A percentile compares a stretch with the other conserved stretches of the same genome.
These are phyloP conservation scores for Leptoclinus maculatus DNA, from an alignment of 2,797 vertebrate genomes.

Conservation along the genomic window DNA sequence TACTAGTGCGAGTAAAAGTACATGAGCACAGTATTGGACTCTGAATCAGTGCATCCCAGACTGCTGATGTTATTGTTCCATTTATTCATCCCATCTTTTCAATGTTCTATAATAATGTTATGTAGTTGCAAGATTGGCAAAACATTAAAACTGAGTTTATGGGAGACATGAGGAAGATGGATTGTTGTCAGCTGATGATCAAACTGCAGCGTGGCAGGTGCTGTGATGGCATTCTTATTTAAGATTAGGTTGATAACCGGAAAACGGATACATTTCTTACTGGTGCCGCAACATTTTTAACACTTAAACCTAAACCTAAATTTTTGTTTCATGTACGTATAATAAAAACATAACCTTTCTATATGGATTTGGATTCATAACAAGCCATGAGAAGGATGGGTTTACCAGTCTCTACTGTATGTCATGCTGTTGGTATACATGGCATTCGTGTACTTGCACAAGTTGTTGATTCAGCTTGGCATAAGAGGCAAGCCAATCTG, in stretches of 20 bases:
- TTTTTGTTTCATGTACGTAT: background rate
- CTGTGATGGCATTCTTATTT: background rate
- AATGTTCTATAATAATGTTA: too few species aligned
- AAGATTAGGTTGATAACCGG: too few species aligned
- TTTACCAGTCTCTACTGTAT: background rate
- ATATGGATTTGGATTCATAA: background rate
- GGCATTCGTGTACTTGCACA: background rate
- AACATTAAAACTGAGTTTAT: background rate
- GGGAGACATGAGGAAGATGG: background rate
- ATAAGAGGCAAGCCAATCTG: background rate
- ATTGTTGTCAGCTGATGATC: conserved; percentile 12
- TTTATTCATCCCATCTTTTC: too few species aligned
- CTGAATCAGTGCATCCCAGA: too few species aligned
- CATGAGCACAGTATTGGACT: too few species aligned
- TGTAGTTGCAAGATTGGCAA: background rate
- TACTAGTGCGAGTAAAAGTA: too few species aligned
- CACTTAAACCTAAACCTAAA: too few species aligned
- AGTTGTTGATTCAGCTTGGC: conserved; percentile 16
- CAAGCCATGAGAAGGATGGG: background rate
- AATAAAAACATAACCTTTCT: background rate
- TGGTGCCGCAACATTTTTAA: too few species aligned
- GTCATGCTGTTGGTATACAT: background rate
- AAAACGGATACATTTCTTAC: too few species aligned
- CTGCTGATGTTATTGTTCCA: too few species aligned
- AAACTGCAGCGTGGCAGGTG: conserved; percentile 1